A percentile compares a stretch with the other conserved stretches of the same genome.
These are phyloP conservation scores for Heliconius aoede DNA, from an alignment of 2,888 invertebrate genomes.

Conservation along the genomic window DNA sequence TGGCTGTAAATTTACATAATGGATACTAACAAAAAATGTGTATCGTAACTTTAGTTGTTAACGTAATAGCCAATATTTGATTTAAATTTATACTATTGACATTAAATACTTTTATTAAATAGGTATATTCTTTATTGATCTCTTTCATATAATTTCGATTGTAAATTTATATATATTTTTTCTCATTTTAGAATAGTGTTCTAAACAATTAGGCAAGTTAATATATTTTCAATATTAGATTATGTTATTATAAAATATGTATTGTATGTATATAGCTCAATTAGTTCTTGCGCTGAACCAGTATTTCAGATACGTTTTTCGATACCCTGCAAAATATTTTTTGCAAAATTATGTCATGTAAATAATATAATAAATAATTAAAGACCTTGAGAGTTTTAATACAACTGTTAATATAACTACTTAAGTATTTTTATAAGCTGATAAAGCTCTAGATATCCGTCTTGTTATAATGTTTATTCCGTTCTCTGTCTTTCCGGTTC, in stretches of 20 bases:
- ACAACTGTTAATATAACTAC: neutral
- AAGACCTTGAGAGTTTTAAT: neutral
- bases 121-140: neutral
- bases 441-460: neutral
- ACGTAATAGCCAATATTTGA: neutral
- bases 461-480: neutral
- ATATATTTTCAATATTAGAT: too few species aligned
- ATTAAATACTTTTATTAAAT: neutral
- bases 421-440: neutral
- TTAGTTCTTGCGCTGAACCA: too few species aligned
- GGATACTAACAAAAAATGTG: constrained; percentile 14
- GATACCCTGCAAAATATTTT: too few species aligned
- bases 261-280: too few species aligned
- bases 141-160: neutral
- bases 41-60: neutral
- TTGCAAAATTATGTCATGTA: too few species aligned
- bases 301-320: too few species aligned
- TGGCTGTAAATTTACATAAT: constrained; percentile 4
- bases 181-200: too few species aligned
- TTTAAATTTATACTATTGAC: neutral
- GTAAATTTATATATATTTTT: too few species aligned
- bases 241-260: too few species aligned
- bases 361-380: too few species aligned
- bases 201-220: too few species aligned
- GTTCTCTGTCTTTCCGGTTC: neutral